Conservation (phyloP, 2,888 invertebrate genomes). For the Drosophila aldrichi region DNA sequence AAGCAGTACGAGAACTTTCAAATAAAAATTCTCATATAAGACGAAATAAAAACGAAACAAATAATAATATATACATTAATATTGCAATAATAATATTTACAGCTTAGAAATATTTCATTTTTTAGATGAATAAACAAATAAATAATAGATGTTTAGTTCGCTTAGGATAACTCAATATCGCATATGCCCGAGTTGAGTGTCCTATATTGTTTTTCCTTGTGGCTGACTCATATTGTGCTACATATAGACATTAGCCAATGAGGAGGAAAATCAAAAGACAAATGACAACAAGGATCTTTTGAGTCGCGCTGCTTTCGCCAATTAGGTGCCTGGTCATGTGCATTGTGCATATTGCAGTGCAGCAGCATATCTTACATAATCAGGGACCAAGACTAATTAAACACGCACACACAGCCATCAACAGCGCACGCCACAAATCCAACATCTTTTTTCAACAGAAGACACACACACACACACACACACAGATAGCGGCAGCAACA, state of each 20-base stretch:
- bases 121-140: too few relatives aligned
- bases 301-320: conserved; percentile 47
- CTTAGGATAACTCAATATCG: not conserved
- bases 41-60: too few relatives aligned
- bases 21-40: too few relatives aligned
- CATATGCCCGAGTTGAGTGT: not conserved
- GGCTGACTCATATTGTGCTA: conserved; percentile 27
- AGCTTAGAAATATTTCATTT: too few relatives aligned
- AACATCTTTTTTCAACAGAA: conserved; percentile 11
- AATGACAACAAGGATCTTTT: conserved; percentile 42
- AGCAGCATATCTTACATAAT: conserved; percentile 61
- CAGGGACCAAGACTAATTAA: conserved; percentile 68
- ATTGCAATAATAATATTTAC: too few relatives aligned
- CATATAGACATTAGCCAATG: conserved; percentile 65
- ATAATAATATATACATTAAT: too few relatives aligned
- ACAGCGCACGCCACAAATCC: conserved; percentile 5
- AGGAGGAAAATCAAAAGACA: conserved; percentile 75
- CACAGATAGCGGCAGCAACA: conserved; percentile 2
- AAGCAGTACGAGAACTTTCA: too few relatives aligned
- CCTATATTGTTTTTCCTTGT: conserved; percentile 14
- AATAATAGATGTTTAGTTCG: too few relatives aligned
- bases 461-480: conserved; percentile 5
- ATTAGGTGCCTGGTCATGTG: conserved; percentile 73
- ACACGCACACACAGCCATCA: conserved; percentile 46
- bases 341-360: conserved; percentile 56